Percentiles rank a stretch among this genome's conserved stretches.
Evolutionary conservation across 2,113 vertebrate genomes (phyloP).

Genomic region (Sitta europaea): DNA sequence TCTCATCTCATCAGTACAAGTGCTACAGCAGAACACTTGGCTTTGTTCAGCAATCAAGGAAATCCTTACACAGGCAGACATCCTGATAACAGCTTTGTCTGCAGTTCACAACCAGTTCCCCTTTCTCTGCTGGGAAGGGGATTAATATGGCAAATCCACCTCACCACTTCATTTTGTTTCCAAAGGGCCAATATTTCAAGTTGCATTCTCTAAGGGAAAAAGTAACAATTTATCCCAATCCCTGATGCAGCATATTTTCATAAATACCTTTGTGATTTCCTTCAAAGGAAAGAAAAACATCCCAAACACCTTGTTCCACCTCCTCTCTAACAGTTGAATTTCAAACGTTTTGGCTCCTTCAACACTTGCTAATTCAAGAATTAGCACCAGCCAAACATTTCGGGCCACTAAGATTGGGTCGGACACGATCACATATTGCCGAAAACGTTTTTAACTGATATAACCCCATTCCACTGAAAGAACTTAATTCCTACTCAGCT

Average conservation of each 20-base stretch:
- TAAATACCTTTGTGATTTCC: not conserved
- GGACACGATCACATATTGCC: fast-evolving
- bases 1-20: not conserved
- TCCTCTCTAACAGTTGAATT: not conserved
- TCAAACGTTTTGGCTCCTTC: not conserved
- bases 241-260: not conserved
- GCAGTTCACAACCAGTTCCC: not conserved
- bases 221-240: not conserved
- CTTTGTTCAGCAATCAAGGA: not conserved
- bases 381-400: not conserved
- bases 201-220: not conserved
- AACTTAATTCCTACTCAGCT: not conserved
- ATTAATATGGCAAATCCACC: not conserved
- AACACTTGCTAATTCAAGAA: not conserved
- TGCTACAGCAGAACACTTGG: fast-evolving
- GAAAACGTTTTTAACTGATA: not conserved
- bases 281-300: not conserved
- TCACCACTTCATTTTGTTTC: not conserved
- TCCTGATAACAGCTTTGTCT: not conserved
- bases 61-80: not conserved
- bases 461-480: not conserved
- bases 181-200: not conserved
- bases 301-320: not conserved
- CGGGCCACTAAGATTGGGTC: not conserved
- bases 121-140: not conserved